Evolutionary conservation across 1,140 invertebrate species (phyloP).

Genomic region (Cryptotermes secundus): DNA sequence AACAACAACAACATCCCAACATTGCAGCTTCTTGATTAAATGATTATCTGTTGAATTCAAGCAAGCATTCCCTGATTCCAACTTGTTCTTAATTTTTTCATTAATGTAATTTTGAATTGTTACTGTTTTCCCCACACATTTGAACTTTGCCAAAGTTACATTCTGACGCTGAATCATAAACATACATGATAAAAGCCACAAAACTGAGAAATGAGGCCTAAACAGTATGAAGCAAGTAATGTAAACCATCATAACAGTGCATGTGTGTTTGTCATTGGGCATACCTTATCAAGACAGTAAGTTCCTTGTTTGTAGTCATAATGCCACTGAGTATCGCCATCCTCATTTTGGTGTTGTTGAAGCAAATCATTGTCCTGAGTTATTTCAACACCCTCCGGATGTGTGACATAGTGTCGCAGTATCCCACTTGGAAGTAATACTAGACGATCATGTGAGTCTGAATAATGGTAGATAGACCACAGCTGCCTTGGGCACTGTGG

Average conservation of each 20-base stretch:
- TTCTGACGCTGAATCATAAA: no score
- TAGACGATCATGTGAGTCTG: conserved; percentile 58
- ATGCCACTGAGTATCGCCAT: conserved; percentile 36
- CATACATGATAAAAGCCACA: no score
- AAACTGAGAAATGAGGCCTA: no score
- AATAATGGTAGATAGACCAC: conserved; percentile 70
- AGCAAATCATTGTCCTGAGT: conserved; percentile 21
- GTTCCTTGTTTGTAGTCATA: conserved; percentile 71
- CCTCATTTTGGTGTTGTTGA: conserved; percentile 6
- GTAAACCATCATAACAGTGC: no score
- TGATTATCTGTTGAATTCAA: no score
- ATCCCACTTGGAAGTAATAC: conserved; percentile 66
- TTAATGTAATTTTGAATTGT: background rate
- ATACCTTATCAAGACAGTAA: conserved; percentile 77
- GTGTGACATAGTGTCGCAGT: conserved; percentile 66
- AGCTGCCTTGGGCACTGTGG: conserved; percentile 69
- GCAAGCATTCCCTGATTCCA: no score
- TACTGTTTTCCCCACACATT: background rate
- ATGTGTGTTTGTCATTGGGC: conserved; percentile 32
- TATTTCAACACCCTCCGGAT: conserved; percentile 40
- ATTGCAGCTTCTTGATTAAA: no score
- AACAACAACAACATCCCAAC: no score
- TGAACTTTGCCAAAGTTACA: no score
- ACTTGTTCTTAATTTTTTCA: no score
- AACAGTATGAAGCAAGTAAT: no score